Evolutionary conservation across 64 coral and sea anemone species (phyloP), one percentile per base, ranked within the genome.

Genomic region (Dendrophyllia cribrosa): DNA sequence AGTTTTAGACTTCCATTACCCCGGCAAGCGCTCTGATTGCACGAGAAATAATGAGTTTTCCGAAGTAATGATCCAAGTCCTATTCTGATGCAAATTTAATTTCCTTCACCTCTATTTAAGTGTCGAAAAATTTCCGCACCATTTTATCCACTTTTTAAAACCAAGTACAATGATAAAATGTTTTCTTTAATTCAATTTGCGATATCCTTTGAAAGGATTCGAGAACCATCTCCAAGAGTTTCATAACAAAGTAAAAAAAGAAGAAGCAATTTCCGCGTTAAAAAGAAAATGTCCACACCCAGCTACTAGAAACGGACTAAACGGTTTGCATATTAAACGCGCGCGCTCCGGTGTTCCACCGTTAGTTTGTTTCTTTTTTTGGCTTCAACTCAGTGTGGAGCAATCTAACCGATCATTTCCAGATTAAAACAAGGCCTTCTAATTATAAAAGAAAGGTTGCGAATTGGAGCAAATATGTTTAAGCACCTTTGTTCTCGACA

Each of bases 61-160:
- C 58, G 88, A 88, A 66, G 92, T 83, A 89, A 94, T 89, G 87
- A 94, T 80, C 43, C 58, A 49, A 17, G 46, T 49, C 15, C 91
- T 88, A 93, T 96, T 96, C 82, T 89, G 66, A 96, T 96, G 95
- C 86, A 96, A 96, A 96, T 96, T 86, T 85, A 96, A 96, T 96
- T 96, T 88, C 91, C 90, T 93, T 89, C 77, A 43, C 67, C 49
- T 53, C 86, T 89, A 76, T 84, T 85, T 71, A 92, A 93, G 78
- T 73, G 90, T 93, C 79, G 76, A 90, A 85, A 79, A 93, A 85
- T 85, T 96, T 90, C 79, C 86, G 60, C 88, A 93, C 78, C 82
- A 77, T 90, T 90, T 86, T 80, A 79, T 72, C 75, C 86, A 93
- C 78, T 93, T 96, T 89, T 89, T 62, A 79, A 96, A 93, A 91